Evolutionary conservation across 1,140 invertebrate genomes (phyloP), one percentile per base, ranked within the genome.

Genomic region (Leguminivora glycinivorella): DNA sequence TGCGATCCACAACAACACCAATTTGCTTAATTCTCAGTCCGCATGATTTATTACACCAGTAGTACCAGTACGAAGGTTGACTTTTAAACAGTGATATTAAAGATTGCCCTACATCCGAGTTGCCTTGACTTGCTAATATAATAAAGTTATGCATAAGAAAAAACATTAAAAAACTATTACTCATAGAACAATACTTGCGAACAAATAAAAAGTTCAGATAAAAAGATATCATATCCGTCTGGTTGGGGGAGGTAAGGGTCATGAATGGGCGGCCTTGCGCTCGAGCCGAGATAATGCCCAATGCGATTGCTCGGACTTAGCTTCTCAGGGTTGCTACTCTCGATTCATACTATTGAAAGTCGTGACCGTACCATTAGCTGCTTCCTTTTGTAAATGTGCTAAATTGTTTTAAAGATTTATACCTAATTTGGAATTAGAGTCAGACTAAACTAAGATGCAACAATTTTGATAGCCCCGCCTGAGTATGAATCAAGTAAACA

Each of bases 1-100:
- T 29, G 12, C 24, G n/a, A 26, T 29, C 12, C 10, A 22, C 56
- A 58, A 29, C 26, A 29, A 63, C 58, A 29, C 29, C 58, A 63
- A 63, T 63, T 63, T 63, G 58, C 58, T 63, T 29, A 63, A 34
- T 63, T 63, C 26, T 26, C 58, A 26, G 17, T 26, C 58, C 26
- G 29, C 58, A 17, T 63, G 25, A 63, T 63, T 17, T 63, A 63
- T 34, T 31, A 17, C 58, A 29, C 17, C 29, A 29, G 47, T 52
- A 52, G 9, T 29, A 29, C 17, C 29, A 29, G 47, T 52, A 52
- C 25, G 14, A 63, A 63, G 58, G 58, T 63, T 63, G 26, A 31
- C 58, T 17, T 31, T 29, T 29, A 63, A 63, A 63, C 58, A 63
- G 25, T 63, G 26, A 29, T 29, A 17, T 63, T 29, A 56, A 56